A percentile compares a stretch with the other conserved stretches of the same genome.
Evolutionary conservation across 2,113 vertebrate species (phyloP).

Genomic region (Tinamus guttatus): DNA sequence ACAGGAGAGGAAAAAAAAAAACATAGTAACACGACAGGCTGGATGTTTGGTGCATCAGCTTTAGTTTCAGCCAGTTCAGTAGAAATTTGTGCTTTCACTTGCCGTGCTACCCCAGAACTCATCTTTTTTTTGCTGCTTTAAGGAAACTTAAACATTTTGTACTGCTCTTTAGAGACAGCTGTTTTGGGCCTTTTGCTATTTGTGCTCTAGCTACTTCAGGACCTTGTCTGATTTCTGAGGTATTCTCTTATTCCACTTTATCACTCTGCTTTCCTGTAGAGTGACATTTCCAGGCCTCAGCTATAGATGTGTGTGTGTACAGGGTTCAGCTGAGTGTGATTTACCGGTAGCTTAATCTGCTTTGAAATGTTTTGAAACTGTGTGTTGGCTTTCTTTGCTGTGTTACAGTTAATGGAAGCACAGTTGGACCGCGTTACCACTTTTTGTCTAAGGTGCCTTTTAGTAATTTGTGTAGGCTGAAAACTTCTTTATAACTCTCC

Average conservation of each 20-base stretch:
- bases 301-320: not conserved
- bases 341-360: not conserved
- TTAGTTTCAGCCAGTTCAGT: not conserved
- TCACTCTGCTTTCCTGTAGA: not conserved
- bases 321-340: not conserved
- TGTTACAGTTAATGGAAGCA: not conserved
- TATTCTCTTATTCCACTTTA: not conserved
- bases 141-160: not conserved
- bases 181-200: not conserved
- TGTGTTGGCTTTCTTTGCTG: not conserved
- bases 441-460: not conserved
- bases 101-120: not conserved
- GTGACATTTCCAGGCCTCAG: not conserved
- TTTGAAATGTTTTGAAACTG: slow-evolving; percentile 10
- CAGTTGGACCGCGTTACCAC: not conserved
- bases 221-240: not conserved
- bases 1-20: not conserved
- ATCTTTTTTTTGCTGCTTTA: not conserved
- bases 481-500: not conserved
- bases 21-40: not conserved
- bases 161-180: not conserved
- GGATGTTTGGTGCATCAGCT: not conserved
- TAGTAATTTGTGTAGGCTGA: not conserved
- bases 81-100: not conserved
- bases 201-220: not conserved